These are phyloP conservation scores for Rhinatrema bivittatum DNA, from an alignment of 2,797 vertebrate species.

Conservation along the genomic window DNA sequence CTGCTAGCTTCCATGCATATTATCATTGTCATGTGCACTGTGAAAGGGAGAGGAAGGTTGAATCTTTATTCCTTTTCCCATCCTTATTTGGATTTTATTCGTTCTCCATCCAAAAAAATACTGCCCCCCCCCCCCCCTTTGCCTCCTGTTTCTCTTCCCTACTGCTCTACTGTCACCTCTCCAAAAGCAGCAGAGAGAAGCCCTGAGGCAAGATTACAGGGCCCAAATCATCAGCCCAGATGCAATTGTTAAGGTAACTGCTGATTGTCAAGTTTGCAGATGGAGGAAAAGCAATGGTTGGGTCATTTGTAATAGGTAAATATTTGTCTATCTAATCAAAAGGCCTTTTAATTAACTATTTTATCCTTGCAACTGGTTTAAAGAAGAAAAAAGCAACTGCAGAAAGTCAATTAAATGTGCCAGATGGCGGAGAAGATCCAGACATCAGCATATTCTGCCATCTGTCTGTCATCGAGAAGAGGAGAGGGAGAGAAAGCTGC, in stretches of 20 bases:
- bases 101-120: too few species aligned
- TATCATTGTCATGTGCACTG: too few species aligned
- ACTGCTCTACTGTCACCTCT: neutral
- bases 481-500: too few species aligned
- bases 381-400: conserved; percentile 32
- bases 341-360: conserved; percentile 63
- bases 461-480: too few species aligned
- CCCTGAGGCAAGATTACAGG: neutral
- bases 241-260: conserved; percentile 27
- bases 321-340: conserved; percentile 67
- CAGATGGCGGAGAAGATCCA: conserved; percentile 52
- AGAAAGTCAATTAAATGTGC: conserved; percentile 59
- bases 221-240: conserved; percentile 8
- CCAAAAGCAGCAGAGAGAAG: neutral
- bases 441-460: conserved; percentile 45
- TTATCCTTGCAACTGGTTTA: conserved; percentile 48
- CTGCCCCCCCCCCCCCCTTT: neutral
- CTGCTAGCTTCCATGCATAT: too few species aligned
- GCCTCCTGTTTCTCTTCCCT: neutral
- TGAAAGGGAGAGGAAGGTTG: too few species aligned
- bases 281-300: conserved; percentile 27
- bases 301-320: conserved; percentile 61
- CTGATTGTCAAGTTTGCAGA: conserved; percentile 44
- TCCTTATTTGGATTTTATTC: too few species aligned
- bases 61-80: too few species aligned